Conservation (phyloP, 2,797 vertebrate genomes). For the Pelobates cultripes region DNA sequence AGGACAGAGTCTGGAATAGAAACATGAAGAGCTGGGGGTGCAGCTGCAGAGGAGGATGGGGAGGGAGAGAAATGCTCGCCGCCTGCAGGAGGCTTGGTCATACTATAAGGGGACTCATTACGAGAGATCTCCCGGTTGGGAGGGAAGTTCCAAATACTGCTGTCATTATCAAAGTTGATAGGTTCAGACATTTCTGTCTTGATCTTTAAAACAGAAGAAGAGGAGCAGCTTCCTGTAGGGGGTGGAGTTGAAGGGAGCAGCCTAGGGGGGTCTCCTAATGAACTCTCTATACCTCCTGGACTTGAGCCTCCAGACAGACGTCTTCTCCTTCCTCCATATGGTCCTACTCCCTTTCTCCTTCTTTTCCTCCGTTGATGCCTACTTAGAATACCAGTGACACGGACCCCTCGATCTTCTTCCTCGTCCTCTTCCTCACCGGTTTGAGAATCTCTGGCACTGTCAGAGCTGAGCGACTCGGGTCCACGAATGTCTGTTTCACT, state of each 20-base stretch:
- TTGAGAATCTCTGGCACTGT: slow-evolving; percentile 83
- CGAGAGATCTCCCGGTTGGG: slow-evolving; percentile 97
- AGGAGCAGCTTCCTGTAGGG: slow-evolving; percentile 39
- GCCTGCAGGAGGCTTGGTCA: slow-evolving; percentile 84
- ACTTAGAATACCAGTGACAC: slow-evolving; percentile 64
- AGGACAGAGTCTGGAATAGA: slow-evolving; percentile 96
- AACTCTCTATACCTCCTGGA: slow-evolving; percentile 80
- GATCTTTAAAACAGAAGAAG: slow-evolving; percentile 92
- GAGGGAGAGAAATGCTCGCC: slow-evolving; percentile 85
- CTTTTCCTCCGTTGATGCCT: slow-evolving; percentile 91
- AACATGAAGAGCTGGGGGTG: slow-evolving; percentile 83
- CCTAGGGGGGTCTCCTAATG: slow-evolving; percentile 84
- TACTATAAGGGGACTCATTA: slow-evolving; percentile 96
- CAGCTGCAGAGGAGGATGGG: slow-evolving; percentile 80
- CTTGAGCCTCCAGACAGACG: slow-evolving; percentile 84
- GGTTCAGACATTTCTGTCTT: slow-evolving; percentile 98
- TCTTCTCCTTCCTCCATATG: slow-evolving; percentile 74
- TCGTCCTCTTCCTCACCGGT: slow-evolving; percentile 69
- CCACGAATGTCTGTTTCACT: slow-evolving; percentile 84
- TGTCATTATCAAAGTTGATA: slow-evolving; percentile 99
- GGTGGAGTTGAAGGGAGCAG: slow-evolving; percentile 79
- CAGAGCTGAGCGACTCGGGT: slow-evolving; percentile 84
- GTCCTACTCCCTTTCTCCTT: slow-evolving; percentile 93
- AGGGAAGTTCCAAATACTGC: slow-evolving; percentile 99
- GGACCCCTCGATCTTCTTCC: slow-evolving; percentile 49